These are phyloP conservation scores for Oreochromis aureus DNA, from an alignment of 2,113 vertebrate genomes.

Conservation along the genomic window DNA sequence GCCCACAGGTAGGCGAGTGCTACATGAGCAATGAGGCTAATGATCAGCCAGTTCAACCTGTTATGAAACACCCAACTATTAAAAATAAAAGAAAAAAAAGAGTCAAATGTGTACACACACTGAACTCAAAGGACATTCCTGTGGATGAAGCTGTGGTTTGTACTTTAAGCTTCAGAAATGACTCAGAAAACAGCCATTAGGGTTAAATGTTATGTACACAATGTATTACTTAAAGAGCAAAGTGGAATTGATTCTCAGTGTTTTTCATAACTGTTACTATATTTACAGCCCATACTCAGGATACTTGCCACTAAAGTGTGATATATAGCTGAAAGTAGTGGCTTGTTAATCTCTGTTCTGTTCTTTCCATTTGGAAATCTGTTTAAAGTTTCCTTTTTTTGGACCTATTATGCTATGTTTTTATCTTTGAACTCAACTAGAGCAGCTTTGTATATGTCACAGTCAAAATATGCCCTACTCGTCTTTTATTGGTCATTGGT, in stretches of 20 bases:
- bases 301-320: accelerated
- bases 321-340: neutral
- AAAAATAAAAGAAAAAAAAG: neutral
- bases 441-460: neutral
- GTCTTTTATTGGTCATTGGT: accelerated
- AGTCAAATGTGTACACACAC: neutral
- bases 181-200: neutral
- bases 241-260: neutral
- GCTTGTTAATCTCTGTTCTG: neutral
- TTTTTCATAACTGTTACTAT: neutral
- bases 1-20: neutral
- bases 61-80: neutral
- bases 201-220: neutral
- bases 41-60: neutral
- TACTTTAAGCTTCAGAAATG: neutral
- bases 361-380: neutral
- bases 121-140: neutral
- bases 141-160: neutral
- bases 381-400: neutral
- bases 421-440: neutral
- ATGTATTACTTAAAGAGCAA: neutral
- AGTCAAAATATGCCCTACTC: accelerated
- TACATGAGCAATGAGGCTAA: neutral
- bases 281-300: neutral
- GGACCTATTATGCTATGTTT: neutral